Base-by-base conservation (phyloP, 2,888 invertebrate genomes). In the Troilus luridus region DNA sequence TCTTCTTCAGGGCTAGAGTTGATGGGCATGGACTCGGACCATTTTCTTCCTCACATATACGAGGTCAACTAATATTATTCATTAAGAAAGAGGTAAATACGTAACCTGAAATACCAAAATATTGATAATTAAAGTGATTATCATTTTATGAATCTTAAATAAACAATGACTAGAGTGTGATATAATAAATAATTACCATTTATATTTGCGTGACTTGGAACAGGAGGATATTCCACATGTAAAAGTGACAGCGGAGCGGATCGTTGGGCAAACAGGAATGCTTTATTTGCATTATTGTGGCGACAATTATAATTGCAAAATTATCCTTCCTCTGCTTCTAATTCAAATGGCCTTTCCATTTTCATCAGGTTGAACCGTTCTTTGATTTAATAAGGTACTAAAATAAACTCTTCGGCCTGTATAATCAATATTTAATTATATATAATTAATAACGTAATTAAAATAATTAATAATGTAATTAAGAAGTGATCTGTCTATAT, bases 301-400 rank as follows among this genome's bases (percentile, higher is more conserved):
- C 27, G 41, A 41, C 72, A 77, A 77, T 77, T 77, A 77, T 77
- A 77, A 77, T 77, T 77, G 72, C 72, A 77, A 41, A 77, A 77
- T 77, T 41, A 77, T 77, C 72, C 72, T 77, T 77, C 27, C 72
- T 77, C 72, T 7, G 27, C 72, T 77, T 9, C 41, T 9, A 77
- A 27, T 77, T 77, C 72, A 77, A 77, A 77, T 77, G 41, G 24
- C 72, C 0, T 41, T 77, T 77, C 72, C 72, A 77, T 41, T 77
- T 77, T 77, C 72, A 77, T 77, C 72, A 77, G 27, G 3, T 41
- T 2, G 17, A 41, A 77, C 27, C 41, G 1, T 19, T 17, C 27
- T 77, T 2, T 19, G 72, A 77, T 41, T 77, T 7, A 41, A 41
- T 41, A 6, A 77, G 19, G 27, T 41, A 77, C 27, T 41, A 8